Conservation (phyloP, 23 tunicate species). For the Styela plicata region DNA sequence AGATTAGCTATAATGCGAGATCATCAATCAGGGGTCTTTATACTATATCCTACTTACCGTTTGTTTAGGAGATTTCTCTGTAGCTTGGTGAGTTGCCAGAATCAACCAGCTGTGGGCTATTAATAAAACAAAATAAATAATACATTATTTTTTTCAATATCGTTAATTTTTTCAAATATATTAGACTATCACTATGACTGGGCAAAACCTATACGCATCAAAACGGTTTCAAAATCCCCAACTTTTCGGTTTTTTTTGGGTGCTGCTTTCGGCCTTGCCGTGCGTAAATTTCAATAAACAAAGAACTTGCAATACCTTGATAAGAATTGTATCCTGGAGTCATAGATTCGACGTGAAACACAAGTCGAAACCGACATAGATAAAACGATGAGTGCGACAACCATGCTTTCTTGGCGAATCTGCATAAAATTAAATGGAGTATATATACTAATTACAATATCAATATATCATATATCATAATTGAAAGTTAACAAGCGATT, state of each 20-base stretch:
- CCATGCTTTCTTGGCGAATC: background rate
- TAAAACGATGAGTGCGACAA: too few relatives aligned
- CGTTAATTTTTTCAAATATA: background rate
- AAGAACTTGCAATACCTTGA: too few relatives aligned
- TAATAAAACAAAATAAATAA: too few relatives aligned
- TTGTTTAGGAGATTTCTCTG: background rate
- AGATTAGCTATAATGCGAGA: background rate
- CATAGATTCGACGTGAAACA: background rate
- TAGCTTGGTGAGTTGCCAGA: background rate
- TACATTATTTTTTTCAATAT: background rate
- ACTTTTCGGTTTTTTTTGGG: background rate
- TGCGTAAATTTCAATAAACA: too few relatives aligned
- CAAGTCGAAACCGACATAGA: too few relatives aligned
- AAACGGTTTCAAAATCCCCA: too few relatives aligned
- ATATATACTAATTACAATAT: background rate
- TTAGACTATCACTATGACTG: too few relatives aligned
- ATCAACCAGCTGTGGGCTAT: background rate
- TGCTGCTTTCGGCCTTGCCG: too few relatives aligned
- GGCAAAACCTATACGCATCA: too few relatives aligned
- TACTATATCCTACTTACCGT: background rate
- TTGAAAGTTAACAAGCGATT: too few relatives aligned
- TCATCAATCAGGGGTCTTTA: background rate
- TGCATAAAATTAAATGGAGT: background rate
- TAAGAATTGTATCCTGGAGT: background rate
- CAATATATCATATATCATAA: background rate